Conservation (phyloP, 1,140 invertebrate species). For the Zaprionus africanus region DNA sequence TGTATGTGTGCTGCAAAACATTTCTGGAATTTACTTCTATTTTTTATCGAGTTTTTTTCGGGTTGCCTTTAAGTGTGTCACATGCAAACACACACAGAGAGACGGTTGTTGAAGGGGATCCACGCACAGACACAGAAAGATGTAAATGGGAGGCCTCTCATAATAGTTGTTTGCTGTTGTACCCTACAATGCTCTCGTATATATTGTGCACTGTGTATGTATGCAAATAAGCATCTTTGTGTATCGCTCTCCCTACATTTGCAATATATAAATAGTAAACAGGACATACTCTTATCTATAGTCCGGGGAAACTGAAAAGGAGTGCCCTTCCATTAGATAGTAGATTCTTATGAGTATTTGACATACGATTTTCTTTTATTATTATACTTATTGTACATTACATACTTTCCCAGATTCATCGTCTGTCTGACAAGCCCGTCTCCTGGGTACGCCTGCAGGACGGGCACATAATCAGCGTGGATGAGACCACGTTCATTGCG, state of each 20-base stretch:
- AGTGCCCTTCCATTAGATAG: background rate
- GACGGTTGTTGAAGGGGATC: conserved; percentile 16
- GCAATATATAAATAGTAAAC: conserved; percentile 40
- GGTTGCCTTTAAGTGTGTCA: conserved; percentile 29
- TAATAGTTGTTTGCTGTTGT: conserved; percentile 34
- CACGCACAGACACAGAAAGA: conserved; percentile 29
- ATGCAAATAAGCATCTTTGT: conserved; percentile 35
- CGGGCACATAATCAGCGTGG: conserved; percentile 95
- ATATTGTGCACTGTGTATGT: conserved; percentile 35
- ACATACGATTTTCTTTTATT: background rate
- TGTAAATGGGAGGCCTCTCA: conserved; percentile 45
- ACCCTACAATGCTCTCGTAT: conserved; percentile 18
- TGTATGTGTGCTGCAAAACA: conserved; percentile 7
- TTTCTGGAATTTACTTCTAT: conserved; percentile 54
- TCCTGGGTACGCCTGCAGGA: conserved; percentile 95
- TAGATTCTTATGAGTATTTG: background rate
- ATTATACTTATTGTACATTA: background rate
- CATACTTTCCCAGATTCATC: conserved; percentile 86
- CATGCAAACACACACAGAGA: conserved; percentile 14
- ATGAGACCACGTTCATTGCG: conserved; percentile 92
- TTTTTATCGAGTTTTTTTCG: conserved; percentile 33
- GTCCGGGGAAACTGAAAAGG: background rate
- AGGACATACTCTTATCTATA: conserved; percentile 16
- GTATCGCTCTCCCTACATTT: conserved; percentile 1
- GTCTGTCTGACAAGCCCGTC: conserved; percentile 94